Evolutionary conservation across 2,888 invertebrate species (phyloP).

Genomic region (Hirtodrosophila confusa): DNA sequence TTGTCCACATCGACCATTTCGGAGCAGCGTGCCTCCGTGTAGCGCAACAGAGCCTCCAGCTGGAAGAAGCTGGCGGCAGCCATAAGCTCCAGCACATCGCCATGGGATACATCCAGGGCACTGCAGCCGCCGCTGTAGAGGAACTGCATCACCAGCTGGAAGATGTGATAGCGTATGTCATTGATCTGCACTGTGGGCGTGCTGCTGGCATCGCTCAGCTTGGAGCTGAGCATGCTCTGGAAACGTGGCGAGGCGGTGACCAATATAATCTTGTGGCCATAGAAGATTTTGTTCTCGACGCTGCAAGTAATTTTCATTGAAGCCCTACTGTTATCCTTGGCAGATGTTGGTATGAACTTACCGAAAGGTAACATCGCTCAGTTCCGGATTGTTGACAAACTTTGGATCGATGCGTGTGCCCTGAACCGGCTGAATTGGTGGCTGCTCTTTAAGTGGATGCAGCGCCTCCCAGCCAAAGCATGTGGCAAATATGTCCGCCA

Average conservation of each 20-base stretch:
- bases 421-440: conserved; percentile 86
- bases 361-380: conserved; percentile 95
- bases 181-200: conserved; percentile 95
- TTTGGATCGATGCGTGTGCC: conserved; percentile 94
- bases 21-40: conserved; percentile 94
- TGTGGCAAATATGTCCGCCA: conserved; percentile 95
- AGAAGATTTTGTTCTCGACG: conserved; percentile 95
- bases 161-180: conserved; percentile 96
- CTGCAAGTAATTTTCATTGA: conserved; percentile 82
- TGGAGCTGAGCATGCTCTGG: conserved; percentile 92
- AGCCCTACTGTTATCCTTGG: neutral
- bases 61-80: conserved; percentile 97
- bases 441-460: conserved; percentile 89
- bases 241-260: conserved; percentile 95
- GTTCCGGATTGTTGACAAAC: conserved; percentile 96
- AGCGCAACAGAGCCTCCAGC: conserved; percentile 91
- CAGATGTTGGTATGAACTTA: conserved; percentile 56
- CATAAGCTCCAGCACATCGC: conserved; percentile 93
- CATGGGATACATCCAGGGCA: conserved; percentile 90
- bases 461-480: conserved; percentile 95
- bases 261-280: conserved; percentile 96
- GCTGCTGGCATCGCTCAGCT: conserved; percentile 89
- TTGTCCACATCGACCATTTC: conserved; percentile 93
- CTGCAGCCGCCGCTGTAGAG: conserved; percentile 95
- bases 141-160: conserved; percentile 95